Conservation (phyloP, 2,797 vertebrate genomes). For the Bovichtus diacanthus region DNA sequence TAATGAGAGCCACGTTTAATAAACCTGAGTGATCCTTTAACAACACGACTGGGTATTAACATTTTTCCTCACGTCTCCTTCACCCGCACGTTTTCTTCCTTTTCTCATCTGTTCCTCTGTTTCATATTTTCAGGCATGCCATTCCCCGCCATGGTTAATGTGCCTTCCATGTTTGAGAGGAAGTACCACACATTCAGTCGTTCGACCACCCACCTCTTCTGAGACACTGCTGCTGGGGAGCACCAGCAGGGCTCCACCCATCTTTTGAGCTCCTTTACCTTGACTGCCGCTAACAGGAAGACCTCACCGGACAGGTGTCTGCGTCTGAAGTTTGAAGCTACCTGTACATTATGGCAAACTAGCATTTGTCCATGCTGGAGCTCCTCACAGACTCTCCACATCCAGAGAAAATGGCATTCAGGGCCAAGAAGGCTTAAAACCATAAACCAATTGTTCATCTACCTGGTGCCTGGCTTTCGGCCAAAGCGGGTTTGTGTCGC, state of each 20-base stretch:
- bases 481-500: background rate
- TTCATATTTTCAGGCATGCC: conserved; percentile 82
- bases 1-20: background rate
- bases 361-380: conserved; percentile 22
- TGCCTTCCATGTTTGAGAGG: conserved; percentile 92
- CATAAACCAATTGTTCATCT: conserved; percentile 15
- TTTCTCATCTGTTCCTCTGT: background rate
- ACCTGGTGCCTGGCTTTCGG: background rate
- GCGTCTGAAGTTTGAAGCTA: background rate
- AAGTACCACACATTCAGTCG: conserved; percentile 96
- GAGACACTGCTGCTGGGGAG: conserved; percentile 57
- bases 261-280: conserved; percentile 7
- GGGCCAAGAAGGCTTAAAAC: background rate
- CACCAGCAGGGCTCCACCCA: background rate
- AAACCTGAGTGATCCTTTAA: background rate
- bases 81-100: too few species aligned
- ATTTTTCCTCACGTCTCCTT: too few species aligned
- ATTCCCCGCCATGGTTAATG: conserved; percentile 94
- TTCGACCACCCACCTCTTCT: conserved; percentile 95
- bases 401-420: background rate
- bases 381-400: conserved; percentile 4
- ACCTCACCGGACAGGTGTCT: background rate
- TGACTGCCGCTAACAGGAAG: background rate
- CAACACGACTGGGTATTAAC: background rate
- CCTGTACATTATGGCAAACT: conserved; percentile 9